Percentiles rank a stretch among this genome's conserved stretches.
Evolutionary conservation across 53 echinoderm and acorn worm genomes (phyloP).

Genomic region (Actinopyga echinites): DNA sequence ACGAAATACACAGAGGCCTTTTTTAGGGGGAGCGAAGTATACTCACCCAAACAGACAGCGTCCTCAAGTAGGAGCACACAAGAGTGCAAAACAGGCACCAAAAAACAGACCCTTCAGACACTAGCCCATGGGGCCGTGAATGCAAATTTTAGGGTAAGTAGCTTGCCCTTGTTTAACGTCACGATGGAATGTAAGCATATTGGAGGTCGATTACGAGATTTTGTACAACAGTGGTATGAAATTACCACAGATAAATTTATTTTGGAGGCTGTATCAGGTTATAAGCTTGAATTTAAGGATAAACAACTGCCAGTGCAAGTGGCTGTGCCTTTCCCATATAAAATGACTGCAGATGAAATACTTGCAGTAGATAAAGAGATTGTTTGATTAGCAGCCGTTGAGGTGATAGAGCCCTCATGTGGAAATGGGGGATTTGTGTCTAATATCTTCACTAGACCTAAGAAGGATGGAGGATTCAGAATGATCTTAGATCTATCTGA

Average conservation of each 20-base stretch:
- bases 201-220: slow-evolving; percentile 57
- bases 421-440: slow-evolving; percentile 28
- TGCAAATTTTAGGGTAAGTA: not conserved
- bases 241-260: slow-evolving; percentile 27
- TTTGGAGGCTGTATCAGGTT: slow-evolving; percentile 27
- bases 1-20: not conserved
- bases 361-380: slow-evolving; percentile 25
- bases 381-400: not conserved
- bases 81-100: not conserved
- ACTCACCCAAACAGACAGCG: not conserved
- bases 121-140: not conserved
- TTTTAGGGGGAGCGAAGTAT: not conserved
- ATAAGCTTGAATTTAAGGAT: slow-evolving; percentile 33
- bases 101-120: not conserved
- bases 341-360: not conserved
- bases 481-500: slow-evolving; percentile 59
- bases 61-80: not conserved
- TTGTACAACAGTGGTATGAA: slow-evolving; percentile 26
- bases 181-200: not conserved
- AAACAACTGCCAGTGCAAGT: not conserved
- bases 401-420: not conserved
- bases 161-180: not conserved
- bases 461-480: slow-evolving; percentile 47
- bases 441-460: slow-evolving; percentile 48
- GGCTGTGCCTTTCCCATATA: not conserved